phyloP scores from a whole-genome alignment of 1,140 invertebrate species.

The Caerostris extrusa region DNA sequence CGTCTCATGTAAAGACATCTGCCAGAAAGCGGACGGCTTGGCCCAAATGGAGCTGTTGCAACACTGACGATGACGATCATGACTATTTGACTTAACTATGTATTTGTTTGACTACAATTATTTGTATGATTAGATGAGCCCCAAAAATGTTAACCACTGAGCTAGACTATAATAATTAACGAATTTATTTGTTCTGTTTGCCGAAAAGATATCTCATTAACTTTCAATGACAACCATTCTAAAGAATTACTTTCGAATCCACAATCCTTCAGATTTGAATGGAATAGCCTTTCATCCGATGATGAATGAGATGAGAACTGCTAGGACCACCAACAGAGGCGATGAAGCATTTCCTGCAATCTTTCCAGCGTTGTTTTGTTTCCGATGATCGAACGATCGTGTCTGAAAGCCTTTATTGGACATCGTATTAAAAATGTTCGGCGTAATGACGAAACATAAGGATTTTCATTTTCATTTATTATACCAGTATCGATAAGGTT shows the following conservation, averaged over 20 bases:
- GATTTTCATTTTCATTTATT: slow-evolving; percentile 59
- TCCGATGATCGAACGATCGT: slow-evolving; percentile 45
- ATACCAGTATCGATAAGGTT: not conserved
- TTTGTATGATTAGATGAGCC: not conserved
- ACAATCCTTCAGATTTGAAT: not conserved
- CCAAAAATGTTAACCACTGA: no score
- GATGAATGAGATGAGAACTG: slow-evolving; percentile 22
- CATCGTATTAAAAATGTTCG: slow-evolving; percentile 37
- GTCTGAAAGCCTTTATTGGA: slow-evolving; percentile 40
- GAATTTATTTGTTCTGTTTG: no score
- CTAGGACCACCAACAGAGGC: slow-evolving; percentile 23
- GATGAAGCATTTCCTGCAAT: slow-evolving; percentile 45
- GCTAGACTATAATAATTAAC: no score
- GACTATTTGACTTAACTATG: not conserved
- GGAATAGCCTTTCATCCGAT: not conserved
- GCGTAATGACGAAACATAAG: slow-evolving; percentile 49
- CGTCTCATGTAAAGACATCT: no score
- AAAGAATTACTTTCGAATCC: no score
- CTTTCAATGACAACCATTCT: no score
- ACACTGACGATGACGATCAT: no score
- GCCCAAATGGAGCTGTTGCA: not conserved
- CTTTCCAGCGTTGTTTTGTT: slow-evolving; percentile 43
- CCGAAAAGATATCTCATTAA: no score
- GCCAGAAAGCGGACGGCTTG: no score
- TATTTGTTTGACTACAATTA: not conserved